Evolutionary conservation across 2,888 invertebrate genomes (phyloP).

Genomic region (Papilio elwesi): DNA sequence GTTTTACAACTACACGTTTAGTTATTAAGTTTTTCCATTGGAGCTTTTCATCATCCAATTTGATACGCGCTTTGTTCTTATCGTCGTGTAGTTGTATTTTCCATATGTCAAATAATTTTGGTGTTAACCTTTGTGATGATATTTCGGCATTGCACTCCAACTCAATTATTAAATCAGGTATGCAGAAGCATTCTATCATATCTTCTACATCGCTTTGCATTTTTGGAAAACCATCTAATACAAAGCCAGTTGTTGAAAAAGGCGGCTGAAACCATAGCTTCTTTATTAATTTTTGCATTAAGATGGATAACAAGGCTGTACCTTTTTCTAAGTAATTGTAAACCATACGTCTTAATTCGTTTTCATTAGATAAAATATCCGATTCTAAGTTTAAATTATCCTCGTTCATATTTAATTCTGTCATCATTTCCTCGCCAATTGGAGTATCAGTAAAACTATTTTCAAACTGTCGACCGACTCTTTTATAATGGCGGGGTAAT

Average conservation of each 20-base stretch:
- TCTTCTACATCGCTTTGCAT: slow-evolving; percentile 80
- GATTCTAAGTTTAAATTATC: slow-evolving; percentile 61
- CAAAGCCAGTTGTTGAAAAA: slow-evolving; percentile 76
- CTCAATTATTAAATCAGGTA: slow-evolving; percentile 85
- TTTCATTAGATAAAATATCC: slow-evolving; percentile 69
- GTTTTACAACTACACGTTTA: slow-evolving; percentile 60
- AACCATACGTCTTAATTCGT: slow-evolving; percentile 65
- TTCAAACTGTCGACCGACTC: slow-evolving; percentile 72
- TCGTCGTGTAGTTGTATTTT: slow-evolving; percentile 68
- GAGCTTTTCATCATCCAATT: slow-evolving; percentile 54
- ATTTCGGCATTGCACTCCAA: slow-evolving; percentile 67
- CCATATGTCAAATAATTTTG: slow-evolving; percentile 67
- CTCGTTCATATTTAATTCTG: slow-evolving; percentile 69
- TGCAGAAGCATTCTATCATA: slow-evolving; percentile 75
- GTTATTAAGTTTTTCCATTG: slow-evolving; percentile 64
- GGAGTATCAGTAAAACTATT: slow-evolving; percentile 65
- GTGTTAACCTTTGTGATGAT: slow-evolving; percentile 61
- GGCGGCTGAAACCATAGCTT: slow-evolving; percentile 83
- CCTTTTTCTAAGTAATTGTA: slow-evolving; percentile 80
- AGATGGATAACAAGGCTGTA: slow-evolving; percentile 67
- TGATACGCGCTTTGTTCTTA: slow-evolving; percentile 56
- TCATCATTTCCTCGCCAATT: slow-evolving; percentile 64
- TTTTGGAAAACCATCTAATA: slow-evolving; percentile 86
- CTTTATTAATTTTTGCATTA: slow-evolving; percentile 73
- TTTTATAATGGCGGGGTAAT: slow-evolving; percentile 73